Percentiles rank a stretch among this genome's conserved stretches.
These are phyloP conservation scores for Ciona savignyi DNA, from an alignment of 23 tunicate genomes.

Conservation along the genomic window DNA sequence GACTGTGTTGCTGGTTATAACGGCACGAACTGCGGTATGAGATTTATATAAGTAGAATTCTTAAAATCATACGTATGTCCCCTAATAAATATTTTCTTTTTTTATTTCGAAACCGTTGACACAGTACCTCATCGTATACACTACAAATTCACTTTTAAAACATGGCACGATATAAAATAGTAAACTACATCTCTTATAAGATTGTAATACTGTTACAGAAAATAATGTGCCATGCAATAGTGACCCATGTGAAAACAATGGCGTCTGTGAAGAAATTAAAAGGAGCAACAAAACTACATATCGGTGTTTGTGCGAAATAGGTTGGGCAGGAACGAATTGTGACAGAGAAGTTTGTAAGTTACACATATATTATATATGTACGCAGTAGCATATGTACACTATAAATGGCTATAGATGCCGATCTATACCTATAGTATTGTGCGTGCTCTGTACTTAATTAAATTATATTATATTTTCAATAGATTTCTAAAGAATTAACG, in stretches of 20 bases:
- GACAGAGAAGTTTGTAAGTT: conserved; percentile 68
- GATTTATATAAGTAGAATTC: not conserved
- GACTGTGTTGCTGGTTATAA: conserved; percentile 43
- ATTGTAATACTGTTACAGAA: not conserved
- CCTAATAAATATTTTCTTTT: too few relatives aligned
- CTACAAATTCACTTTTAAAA: too few relatives aligned
- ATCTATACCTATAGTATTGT: too few relatives aligned
- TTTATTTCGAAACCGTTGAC: too few relatives aligned
- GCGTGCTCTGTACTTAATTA: too few relatives aligned
- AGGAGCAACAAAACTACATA: conserved; percentile 28
- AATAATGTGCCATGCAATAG: conserved; percentile 46
- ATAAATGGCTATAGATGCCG: conserved; percentile 4
- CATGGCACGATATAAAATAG: too few relatives aligned
- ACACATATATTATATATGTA: not conserved
- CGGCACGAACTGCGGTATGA: conserved; percentile 55
- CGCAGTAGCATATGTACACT: not conserved
- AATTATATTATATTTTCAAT: too few relatives aligned
- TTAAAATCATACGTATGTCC: too few relatives aligned
- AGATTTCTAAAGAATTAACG: too few relatives aligned
- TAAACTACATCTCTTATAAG: too few relatives aligned
- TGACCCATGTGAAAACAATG: conserved; percentile 79
- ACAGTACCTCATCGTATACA: too few relatives aligned
- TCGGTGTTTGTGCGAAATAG: conserved; percentile 65
- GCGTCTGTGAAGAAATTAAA: conserved; percentile 29
- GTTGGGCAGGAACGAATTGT: conserved; percentile 76